Evolutionary conservation across 2,888 invertebrate species (phyloP).

Genomic region (Diarsia rubi): DNA sequence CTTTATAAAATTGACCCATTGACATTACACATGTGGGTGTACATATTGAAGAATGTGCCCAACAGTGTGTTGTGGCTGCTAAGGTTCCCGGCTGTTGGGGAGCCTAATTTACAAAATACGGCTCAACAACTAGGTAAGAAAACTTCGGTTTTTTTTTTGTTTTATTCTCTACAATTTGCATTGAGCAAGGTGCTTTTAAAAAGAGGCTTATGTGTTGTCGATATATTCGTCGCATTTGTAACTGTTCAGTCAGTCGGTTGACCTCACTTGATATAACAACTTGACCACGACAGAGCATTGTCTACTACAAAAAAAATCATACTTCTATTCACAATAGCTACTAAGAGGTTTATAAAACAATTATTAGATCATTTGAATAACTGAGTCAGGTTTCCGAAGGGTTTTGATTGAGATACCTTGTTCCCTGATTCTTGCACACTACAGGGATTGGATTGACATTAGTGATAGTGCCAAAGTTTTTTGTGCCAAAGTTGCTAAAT

Average conservation of each 20-base stretch:
- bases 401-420: too few relatives aligned
- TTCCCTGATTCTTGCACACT: not conserved
- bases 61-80: constrained; percentile 98
- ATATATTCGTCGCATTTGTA: not conserved
- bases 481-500: not conserved
- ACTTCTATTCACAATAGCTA: not conserved
- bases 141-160: not conserved
- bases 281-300: not conserved
- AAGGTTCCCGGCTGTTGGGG: constrained; percentile 98
- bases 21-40: constrained; percentile 98
- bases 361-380: not conserved
- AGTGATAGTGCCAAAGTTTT: not conserved
- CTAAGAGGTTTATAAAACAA: not conserved
- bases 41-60: constrained; percentile 98
- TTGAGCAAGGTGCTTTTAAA: too few relatives aligned
- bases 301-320: constrained; percentile 7
- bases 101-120: constrained; percentile 95
- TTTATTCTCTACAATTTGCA: not conserved
- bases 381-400: not conserved
- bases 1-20: constrained; percentile 99
- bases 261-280: not conserved
- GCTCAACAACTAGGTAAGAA: constrained; percentile 94
- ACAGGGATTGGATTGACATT: not conserved
- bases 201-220: not conserved
- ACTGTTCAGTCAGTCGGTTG: not conserved